Conservation (phyloP, 2,797 vertebrate species). For the Lutjanus campechanus region DNA sequence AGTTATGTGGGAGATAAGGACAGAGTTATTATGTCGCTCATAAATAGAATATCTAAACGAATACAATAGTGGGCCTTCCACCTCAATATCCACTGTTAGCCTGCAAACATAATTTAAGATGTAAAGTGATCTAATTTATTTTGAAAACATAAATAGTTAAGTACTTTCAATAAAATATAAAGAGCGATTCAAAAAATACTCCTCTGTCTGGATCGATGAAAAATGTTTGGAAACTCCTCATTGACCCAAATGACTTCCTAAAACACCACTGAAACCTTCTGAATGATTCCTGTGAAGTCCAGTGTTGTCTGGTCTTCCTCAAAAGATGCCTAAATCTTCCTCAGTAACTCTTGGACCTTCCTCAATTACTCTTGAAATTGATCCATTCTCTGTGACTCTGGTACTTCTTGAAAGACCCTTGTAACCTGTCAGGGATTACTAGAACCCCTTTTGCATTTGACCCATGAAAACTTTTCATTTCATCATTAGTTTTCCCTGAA, state of each 20-base stretch:
- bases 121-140: background rate
- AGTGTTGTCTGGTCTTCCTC: background rate
- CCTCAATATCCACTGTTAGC: background rate
- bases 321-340: background rate
- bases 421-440: no score
- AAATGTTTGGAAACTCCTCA: background rate
- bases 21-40: slow-evolving; percentile 30
- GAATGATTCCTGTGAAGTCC: background rate
- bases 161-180: background rate
- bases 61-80: background rate
- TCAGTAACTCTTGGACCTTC: background rate
- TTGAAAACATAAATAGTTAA: background rate
- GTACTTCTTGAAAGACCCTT: no score
- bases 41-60: slow-evolving; percentile 19
- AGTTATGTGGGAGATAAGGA: slow-evolving; percentile 39
- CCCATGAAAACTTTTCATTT: no score
- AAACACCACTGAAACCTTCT: background rate
- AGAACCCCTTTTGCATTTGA: no score
- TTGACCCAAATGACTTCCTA: no score
- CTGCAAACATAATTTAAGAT: background rate
- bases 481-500: no score
- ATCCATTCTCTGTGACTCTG: no score
- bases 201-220: background rate
- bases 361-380: no score
- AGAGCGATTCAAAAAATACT: background rate